These are phyloP conservation scores for Gallinago media DNA, from an alignment of 2,113 vertebrate species.

Conservation along the genomic window DNA sequence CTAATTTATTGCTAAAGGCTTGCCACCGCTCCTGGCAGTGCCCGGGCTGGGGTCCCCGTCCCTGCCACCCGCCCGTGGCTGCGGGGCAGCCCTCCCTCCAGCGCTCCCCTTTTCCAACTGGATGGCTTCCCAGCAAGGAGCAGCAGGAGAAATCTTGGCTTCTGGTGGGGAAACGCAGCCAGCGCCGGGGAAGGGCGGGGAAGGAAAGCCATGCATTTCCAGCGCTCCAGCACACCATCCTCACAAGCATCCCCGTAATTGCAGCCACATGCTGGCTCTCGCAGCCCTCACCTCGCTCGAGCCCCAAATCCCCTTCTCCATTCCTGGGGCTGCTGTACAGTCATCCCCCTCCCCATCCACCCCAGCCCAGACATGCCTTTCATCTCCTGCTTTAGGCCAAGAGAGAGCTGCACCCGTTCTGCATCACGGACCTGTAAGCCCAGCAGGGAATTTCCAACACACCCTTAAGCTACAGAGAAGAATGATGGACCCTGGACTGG, in stretches of 20 bases:
- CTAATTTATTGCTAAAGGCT: not conserved
- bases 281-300: not conserved
- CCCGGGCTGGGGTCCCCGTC: not conserved
- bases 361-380: not conserved
- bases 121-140: constrained; percentile 46
- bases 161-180: constrained; percentile 16
- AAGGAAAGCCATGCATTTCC: not conserved
- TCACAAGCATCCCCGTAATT: constrained; percentile 1
- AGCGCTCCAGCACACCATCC: not conserved
- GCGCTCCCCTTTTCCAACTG: not conserved
- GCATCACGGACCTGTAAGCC: not conserved
- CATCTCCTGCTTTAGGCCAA: not conserved
- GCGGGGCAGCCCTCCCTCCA: not conserved
- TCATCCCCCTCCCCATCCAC: not conserved
- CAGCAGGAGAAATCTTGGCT: constrained; percentile 58
- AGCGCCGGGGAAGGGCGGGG: constrained; percentile 3
- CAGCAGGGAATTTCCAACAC: not conserved
- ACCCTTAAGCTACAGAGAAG: not conserved
- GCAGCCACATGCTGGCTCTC: constrained; percentile 59
- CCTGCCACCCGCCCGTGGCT: not conserved
- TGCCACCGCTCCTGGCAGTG: accelerated
- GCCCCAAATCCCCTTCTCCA: not conserved
- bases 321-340: not conserved
- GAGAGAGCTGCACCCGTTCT: constrained; percentile 3
- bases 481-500: not conserved